Conservation (phyloP, 2,797 vertebrate genomes). For the Alfaro cultratus region DNA sequence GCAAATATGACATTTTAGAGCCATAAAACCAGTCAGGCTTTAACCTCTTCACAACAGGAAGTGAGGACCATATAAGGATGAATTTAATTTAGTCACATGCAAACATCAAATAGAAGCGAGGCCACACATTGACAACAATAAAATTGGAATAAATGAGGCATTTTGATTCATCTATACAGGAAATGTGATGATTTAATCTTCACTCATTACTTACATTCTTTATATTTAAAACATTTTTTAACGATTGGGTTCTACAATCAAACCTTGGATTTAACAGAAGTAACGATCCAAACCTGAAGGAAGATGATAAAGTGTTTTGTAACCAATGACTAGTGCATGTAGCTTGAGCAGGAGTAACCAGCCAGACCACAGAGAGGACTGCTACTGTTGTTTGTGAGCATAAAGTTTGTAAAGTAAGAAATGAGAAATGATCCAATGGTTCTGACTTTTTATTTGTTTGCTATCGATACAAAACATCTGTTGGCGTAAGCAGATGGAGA, state of each 20-base stretch:
- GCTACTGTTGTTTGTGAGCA: background rate
- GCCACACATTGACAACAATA: background rate
- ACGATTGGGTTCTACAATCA: background rate
- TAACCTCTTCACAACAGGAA: background rate
- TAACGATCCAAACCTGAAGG: background rate
- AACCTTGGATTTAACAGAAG: background rate
- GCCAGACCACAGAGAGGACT: background rate
- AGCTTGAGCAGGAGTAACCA: background rate
- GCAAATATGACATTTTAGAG: background rate
- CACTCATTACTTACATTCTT: background rate
- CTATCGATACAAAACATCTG: background rate
- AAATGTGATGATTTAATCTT: background rate
- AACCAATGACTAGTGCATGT: too few relatives aligned
- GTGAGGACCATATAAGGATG: background rate
- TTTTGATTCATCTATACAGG: background rate
- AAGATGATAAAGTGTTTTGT: background rate
- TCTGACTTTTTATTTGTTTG: background rate
- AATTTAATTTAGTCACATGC: background rate
- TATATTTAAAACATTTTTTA: background rate
- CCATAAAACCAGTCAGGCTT: too few relatives aligned
- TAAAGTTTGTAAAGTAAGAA: background rate
- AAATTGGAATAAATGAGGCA: background rate
- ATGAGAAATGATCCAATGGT: background rate
- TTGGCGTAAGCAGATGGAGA: background rate
- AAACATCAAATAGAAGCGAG: background rate